Evolutionary conservation across 2,113 vertebrate genomes (phyloP).

Genomic region (Pristiophorus japonicus): DNA sequence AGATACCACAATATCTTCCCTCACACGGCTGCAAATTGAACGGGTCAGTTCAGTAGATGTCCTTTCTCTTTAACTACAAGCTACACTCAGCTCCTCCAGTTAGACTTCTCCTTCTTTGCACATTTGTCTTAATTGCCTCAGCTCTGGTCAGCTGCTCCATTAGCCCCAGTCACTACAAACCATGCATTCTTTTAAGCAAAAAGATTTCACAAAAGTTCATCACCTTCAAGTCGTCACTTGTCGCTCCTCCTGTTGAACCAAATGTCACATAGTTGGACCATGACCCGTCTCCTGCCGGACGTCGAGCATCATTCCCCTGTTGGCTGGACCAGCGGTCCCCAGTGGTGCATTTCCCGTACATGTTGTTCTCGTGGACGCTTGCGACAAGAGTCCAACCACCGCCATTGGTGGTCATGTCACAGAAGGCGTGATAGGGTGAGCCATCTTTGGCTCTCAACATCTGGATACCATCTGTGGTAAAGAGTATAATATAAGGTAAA

Average conservation of each 20-base stretch:
- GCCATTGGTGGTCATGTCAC: conserved; percentile 54
- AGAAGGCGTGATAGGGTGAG: conserved; percentile 53
- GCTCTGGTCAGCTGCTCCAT: neutral
- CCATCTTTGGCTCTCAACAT: conserved; percentile 37
- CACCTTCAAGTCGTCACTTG: conserved; percentile 57
- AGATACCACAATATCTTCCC: neutral
- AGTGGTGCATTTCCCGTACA: conserved; percentile 48
- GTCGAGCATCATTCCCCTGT: conserved; percentile 44
- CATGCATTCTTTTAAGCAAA: neutral
- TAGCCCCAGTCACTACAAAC: neutral
- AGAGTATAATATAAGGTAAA: neutral
- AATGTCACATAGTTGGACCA: conserved; percentile 55
- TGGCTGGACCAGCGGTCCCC: conserved; percentile 56
- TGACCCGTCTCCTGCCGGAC: conserved; percentile 48
- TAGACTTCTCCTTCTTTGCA: neutral
- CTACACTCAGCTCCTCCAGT: neutral
- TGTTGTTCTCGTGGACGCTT: conserved; percentile 55
- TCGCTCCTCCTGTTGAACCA: conserved; percentile 49
- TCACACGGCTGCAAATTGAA: neutral
- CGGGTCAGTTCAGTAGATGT: neutral
- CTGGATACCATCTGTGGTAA: conserved; percentile 47
- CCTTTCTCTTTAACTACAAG: neutral
- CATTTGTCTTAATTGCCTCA: too few species aligned
- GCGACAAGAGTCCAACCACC: conserved; percentile 58
- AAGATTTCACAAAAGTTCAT: neutral